Evolutionary conservation across 2,113 vertebrate genomes (phyloP).

Genomic region (Phyllostomus discolor): DNA sequence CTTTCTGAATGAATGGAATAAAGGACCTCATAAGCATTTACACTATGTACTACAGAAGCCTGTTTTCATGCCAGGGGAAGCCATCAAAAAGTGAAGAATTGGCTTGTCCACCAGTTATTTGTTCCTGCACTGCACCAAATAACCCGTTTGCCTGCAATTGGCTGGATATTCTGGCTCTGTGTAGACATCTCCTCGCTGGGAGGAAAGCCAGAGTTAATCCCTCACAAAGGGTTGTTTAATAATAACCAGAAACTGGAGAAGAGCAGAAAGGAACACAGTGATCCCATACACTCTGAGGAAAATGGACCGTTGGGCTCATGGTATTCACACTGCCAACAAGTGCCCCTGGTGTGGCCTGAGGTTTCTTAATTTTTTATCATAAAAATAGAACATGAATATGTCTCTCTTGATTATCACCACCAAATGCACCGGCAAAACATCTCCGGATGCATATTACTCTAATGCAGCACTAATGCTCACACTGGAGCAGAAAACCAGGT

Average conservation of each 20-base stretch:
- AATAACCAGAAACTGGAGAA: constrained; percentile 64
- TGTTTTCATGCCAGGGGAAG: constrained; percentile 11
- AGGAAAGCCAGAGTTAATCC: constrained; percentile 58
- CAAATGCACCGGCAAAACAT: background rate
- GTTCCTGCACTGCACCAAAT: constrained; percentile 47
- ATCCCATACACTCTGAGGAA: constrained; percentile 25
- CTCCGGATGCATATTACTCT: background rate
- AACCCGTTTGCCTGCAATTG: constrained; percentile 40
- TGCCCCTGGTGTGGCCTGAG: background rate
- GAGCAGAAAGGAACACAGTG: constrained; percentile 35
- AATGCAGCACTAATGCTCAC: background rate
- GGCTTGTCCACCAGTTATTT: constrained; percentile 17
- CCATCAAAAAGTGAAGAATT: constrained; percentile 29
- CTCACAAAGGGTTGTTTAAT: constrained; percentile 63
- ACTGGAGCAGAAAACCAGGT: constrained; percentile 60
- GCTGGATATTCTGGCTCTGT: constrained; percentile 53
- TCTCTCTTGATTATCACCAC: constrained; percentile 49
- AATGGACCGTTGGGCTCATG: background rate
- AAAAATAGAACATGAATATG: constrained; percentile 53
- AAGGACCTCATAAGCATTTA: constrained; percentile 12
- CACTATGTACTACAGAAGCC: background rate
- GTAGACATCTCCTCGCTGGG: constrained; percentile 41
- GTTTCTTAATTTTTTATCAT: constrained; percentile 51
- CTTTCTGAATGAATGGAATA: constrained; percentile 58
- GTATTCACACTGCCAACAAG: background rate